These are phyloP conservation scores for Thryonomys swinderianus DNA, from an alignment of 2,113 vertebrate genomes.

Conservation along the genomic window DNA sequence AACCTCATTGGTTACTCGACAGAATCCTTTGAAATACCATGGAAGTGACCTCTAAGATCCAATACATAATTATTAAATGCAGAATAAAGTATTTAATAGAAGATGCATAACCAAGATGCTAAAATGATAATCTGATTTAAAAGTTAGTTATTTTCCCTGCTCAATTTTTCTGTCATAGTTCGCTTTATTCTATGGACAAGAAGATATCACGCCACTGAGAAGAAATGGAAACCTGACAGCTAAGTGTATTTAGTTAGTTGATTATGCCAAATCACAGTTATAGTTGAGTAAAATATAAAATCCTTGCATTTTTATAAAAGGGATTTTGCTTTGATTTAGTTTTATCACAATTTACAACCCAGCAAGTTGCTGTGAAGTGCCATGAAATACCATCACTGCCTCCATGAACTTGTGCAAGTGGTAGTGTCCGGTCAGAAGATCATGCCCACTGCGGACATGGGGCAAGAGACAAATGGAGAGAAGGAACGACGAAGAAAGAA, in stretches of 20 bases:
- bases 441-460: background rate
- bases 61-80: background rate
- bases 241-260: background rate
- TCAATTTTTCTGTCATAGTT: background rate
- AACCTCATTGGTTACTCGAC: background rate
- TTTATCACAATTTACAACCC: background rate
- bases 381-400: background rate
- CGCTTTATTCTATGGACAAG: background rate
- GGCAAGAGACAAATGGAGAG: background rate
- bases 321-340: background rate
- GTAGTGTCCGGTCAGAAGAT: too few species aligned
- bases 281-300: background rate
- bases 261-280: background rate
- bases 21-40: background rate
- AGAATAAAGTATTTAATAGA: conserved; percentile 18
- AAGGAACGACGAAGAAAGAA: background rate
- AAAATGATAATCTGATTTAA: background rate
- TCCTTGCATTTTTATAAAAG: background rate
- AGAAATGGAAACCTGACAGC: background rate
- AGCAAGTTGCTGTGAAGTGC: background rate
- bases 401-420: background rate
- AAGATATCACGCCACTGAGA: background rate
- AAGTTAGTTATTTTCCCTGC: background rate
- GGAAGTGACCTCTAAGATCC: background rate
- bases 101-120: background rate